Evolutionary conservation across 2,113 vertebrate species (phyloP).

Genomic region (Dasyprocta punctata): DNA sequence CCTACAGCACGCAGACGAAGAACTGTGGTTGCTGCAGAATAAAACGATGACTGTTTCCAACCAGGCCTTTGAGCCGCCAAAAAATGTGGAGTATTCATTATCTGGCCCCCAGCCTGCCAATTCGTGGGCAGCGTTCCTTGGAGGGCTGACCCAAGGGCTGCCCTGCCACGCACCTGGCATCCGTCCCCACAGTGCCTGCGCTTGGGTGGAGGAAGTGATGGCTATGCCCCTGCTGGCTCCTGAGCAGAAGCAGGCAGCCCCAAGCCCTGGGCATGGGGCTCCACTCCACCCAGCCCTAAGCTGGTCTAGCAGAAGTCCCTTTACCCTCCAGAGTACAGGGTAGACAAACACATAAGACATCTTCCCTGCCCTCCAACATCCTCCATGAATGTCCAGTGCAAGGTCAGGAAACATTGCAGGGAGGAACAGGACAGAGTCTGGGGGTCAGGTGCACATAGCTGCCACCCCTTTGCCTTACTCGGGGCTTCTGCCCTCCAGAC

Average conservation of each 20-base stretch:
- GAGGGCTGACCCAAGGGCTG: not conserved
- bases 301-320: not conserved
- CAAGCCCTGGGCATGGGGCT: not conserved
- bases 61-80: slow-evolving; percentile 60
- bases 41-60: slow-evolving; percentile 64
- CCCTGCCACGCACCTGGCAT: slow-evolving; percentile 21
- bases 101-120: slow-evolving; percentile 21
- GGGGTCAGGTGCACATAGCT: not conserved
- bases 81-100: slow-evolving; percentile 65
- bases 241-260: not conserved
- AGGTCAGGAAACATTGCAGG: not conserved
- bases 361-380: not conserved
- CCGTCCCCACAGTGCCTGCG: not conserved
- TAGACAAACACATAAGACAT: not conserved
- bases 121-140: slow-evolving; percentile 43
- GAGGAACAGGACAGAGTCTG: too few species aligned
- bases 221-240: fast-evolving
- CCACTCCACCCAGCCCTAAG: not conserved
- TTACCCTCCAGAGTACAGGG: not conserved
- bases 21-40: slow-evolving; percentile 60
- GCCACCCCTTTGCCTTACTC: fast-evolving
- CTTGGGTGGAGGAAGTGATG: not conserved
- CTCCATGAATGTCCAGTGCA: not conserved
- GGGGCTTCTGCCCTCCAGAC: not conserved
- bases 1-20: not conserved